Base-by-base conservation (phyloP, 2,113 vertebrate genomes). In the Engystomops pustulosus region DNA sequence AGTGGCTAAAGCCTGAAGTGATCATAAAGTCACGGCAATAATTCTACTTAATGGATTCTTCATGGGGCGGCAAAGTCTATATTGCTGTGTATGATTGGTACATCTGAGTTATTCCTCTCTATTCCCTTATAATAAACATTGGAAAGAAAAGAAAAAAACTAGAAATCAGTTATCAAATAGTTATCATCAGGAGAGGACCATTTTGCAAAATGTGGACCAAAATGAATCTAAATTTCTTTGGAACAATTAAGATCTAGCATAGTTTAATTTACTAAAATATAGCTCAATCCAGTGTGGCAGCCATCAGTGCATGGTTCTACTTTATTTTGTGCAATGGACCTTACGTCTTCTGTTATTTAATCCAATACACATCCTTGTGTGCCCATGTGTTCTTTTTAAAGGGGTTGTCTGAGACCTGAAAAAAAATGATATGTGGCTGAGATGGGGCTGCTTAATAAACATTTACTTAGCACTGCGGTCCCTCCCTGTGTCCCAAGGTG, bases 1-100 rank as follows among this genome's bases (percentile, higher is more conserved):
- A 58, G 62, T 85, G 83, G 70, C 83, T 70, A 70, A 69, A 44
- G 65, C 65, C 32, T 79, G 58, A 79, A 70, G 49, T 70, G 62
- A 85, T 51, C 44, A 51, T 18, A 79, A 70, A 69, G 49, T 68
- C 60, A 70, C 23, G 44, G 62, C 47, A 85, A 53, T 79, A 44
- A 45, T 53, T 84, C 32, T 69, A 41, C 60, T 65, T 85, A 79
- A 79, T 85, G 74, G 23, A 85, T 44, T 49, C 15, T 76, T 41
- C 65, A 68, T 17, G 41, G 23, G 6, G 9, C 11, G 75, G 38
- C 51, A 18, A 62, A 72, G 23, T 45, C 7, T 27, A 67, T 83
- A n/a, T n/a, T 15, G 12, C 34, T 75, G 7, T 49, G 20, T 20
- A 14, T 38, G 41, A 38, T 44, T 49, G 55, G 53, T 36, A 17